phyloP scores from a whole-genome alignment of 2,888 invertebrate genomes.

The Leptarthrus brevirostris region DNA sequence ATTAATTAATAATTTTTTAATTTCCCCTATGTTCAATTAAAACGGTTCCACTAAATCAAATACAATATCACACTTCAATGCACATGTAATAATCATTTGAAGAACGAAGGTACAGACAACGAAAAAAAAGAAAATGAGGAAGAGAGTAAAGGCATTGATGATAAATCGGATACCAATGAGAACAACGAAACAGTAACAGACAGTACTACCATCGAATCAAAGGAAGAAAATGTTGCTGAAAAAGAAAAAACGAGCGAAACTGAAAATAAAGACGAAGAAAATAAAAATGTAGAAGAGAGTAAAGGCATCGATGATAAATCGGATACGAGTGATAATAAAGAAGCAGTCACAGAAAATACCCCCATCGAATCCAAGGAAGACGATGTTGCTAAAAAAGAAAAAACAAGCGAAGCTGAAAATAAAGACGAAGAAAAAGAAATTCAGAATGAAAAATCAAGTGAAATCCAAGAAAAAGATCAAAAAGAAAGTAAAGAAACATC shows the following conservation, averaged over 20 bases:
- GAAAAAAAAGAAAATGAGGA: constrained; percentile 14
- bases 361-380: constrained; percentile 22
- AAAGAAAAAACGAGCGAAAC: constrained; percentile 39
- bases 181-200: no score
- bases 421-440: constrained; percentile 49
- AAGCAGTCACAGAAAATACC: constrained; percentile 54
- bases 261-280: constrained; percentile 57
- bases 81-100: constrained; percentile 60
- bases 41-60: constrained; percentile 55
- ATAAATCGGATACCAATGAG: not conserved
- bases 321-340: constrained; percentile 49
- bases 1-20: no score
- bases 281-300: constrained; percentile 64
- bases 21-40: no score
- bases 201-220: no score
- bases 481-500: constrained; percentile 9
- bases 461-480: not conserved
- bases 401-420: constrained; percentile 55
- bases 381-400: constrained; percentile 52
- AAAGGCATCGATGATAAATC: constrained; percentile 57
- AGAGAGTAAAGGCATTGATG: constrained; percentile 3
- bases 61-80: constrained; percentile 56
- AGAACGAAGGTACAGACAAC: constrained; percentile 59
- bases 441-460: constrained; percentile 46
- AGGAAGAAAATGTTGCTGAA: constrained; percentile 55